phyloP scores from a whole-genome alignment of 2,888 invertebrate species.

The Ormyrus nitidulus region DNA sequence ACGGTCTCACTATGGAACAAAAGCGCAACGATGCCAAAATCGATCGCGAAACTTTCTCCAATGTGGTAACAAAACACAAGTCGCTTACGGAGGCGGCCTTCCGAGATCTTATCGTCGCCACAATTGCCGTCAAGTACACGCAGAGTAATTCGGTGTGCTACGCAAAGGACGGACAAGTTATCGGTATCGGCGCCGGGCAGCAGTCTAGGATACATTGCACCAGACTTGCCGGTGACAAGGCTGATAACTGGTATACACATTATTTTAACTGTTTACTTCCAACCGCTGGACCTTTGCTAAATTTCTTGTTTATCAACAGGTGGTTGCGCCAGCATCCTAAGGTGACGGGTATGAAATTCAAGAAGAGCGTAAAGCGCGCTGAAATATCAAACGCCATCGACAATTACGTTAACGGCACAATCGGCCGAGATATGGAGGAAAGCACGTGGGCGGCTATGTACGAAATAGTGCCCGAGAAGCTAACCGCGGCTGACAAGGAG shows the following conservation, averaged over 20 bases:
- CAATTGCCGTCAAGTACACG: slow-evolving; percentile 97
- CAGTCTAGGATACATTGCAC: slow-evolving; percentile 99
- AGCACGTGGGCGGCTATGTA: slow-evolving; percentile 86
- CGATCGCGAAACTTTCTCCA: slow-evolving; percentile 85
- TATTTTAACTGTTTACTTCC: neutral
- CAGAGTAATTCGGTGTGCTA: slow-evolving; percentile 99
- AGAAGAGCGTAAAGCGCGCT: slow-evolving; percentile 90
- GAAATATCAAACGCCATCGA: slow-evolving; percentile 97
- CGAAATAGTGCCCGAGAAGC: slow-evolving; percentile 83
- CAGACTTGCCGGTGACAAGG: slow-evolving; percentile 96
- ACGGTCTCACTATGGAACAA: slow-evolving; percentile 91
- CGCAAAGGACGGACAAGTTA: slow-evolving; percentile 93
- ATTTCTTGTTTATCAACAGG: slow-evolving; percentile 73
- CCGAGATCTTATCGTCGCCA: slow-evolving; percentile 95
- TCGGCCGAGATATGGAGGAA: slow-evolving; percentile 91
- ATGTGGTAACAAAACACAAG: slow-evolving; percentile 83
- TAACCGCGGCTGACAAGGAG: slow-evolving; percentile 82
- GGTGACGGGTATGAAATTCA: slow-evolving; percentile 89
- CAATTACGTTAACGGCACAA: slow-evolving; percentile 93
- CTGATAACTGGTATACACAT: slow-evolving; percentile 88
- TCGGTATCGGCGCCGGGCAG: slow-evolving; percentile 99
- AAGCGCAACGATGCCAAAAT: slow-evolving; percentile 93
- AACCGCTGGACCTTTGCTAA: neutral
- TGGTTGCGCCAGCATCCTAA: slow-evolving; percentile 96
- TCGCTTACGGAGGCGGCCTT: slow-evolving; percentile 85